Percentiles rank a stretch among this genome's conserved stretches.
Conservation (phyloP, 2,113 vertebrate species). For the Cranoglanis bouderius region DNA sequence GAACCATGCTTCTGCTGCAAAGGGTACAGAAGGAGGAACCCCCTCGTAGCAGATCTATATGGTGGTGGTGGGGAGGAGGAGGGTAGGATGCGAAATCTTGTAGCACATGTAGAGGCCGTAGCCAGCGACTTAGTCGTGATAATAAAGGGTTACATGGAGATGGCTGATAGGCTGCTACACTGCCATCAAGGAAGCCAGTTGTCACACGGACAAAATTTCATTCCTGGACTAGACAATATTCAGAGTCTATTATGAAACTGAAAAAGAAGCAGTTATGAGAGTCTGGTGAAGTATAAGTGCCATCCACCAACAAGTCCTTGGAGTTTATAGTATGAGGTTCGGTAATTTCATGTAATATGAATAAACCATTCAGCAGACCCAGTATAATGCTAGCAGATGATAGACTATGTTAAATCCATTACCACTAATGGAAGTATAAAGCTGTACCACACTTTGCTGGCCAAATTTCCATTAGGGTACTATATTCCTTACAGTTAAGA, state of each 20-base stretch:
- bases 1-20: too few relatives aligned
- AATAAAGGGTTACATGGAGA: too few relatives aligned
- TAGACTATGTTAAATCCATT: background rate
- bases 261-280: background rate
- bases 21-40: too few relatives aligned
- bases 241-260: background rate
- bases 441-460: background rate
- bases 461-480: background rate
- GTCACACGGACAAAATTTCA: too few relatives aligned
- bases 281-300: background rate
- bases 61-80: too few relatives aligned
- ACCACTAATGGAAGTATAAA: constrained; percentile 10
- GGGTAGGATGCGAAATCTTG: too few relatives aligned
- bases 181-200: too few relatives aligned
- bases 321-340: background rate
- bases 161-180: too few relatives aligned
- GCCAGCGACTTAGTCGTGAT: too few relatives aligned
- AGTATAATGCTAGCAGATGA: background rate
- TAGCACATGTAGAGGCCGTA: too few relatives aligned
- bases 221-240: background rate
- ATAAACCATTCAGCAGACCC: background rate
- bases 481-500: background rate
- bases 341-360: constrained; percentile 1
- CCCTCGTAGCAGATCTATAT: too few relatives aligned
- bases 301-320: background rate